Percentiles rank a stretch among this genome's conserved stretches.
Conservation (phyloP, 2,888 invertebrate species). For the Folsomia candida region DNA sequence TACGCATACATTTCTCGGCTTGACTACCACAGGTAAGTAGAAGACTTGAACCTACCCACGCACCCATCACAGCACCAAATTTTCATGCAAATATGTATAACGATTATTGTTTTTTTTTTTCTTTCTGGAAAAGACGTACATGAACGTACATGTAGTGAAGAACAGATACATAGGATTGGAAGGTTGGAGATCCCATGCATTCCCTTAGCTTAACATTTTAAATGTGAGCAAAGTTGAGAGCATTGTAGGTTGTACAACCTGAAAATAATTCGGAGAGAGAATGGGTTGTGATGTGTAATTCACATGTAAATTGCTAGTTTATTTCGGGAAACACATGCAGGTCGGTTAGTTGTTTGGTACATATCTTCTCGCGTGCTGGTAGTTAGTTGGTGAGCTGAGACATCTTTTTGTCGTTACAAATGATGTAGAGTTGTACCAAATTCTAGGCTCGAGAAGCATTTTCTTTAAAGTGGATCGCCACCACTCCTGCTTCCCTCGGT, state of each 20-base stretch:
- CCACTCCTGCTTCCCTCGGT: neutral
- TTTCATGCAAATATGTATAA: neutral
- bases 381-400: neutral
- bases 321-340: neutral
- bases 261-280: neutral
- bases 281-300: neutral
- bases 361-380: neutral
- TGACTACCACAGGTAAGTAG: too few relatives aligned
- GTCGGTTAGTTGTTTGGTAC: neutral
- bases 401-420: neutral
- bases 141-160: too few relatives aligned
- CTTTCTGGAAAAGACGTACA: too few relatives aligned
- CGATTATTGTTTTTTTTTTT: neutral
- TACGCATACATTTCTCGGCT: too few relatives aligned
- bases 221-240: neutral
- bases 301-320: neutral
- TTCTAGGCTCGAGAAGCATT: neutral
- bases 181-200: too few relatives aligned
- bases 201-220: neutral
- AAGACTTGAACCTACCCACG: too few relatives aligned
- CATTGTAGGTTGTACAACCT: neutral
- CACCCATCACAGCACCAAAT: too few relatives aligned
- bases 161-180: too few relatives aligned
- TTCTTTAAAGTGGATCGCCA: neutral
- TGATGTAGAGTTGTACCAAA: neutral